Percentiles rank a stretch among this genome's conserved stretches.
These are phyloP conservation scores for Polypterus bichir DNA, from an alignment of 2,113 vertebrate species.

Conservation along the genomic window DNA sequence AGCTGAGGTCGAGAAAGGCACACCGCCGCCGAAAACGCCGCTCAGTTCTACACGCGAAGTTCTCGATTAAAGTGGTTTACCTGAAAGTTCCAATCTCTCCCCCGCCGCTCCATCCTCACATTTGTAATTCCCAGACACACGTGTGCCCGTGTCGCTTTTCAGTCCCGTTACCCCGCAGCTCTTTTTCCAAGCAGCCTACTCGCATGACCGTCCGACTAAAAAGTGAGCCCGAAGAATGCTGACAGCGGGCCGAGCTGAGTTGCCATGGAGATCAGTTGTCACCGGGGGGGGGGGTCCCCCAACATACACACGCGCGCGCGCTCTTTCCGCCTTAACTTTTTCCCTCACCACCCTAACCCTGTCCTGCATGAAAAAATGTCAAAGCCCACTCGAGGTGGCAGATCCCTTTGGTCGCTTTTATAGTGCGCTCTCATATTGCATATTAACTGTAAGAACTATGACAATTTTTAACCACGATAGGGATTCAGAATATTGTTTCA, in stretches of 20 bases:
- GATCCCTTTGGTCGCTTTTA: too few relatives aligned
- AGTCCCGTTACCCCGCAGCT: slow-evolving; percentile 32
- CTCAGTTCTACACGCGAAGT: neutral
- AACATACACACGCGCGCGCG: slow-evolving; percentile 17
- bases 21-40: neutral
- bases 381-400: too few relatives aligned
- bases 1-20: neutral
- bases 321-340: slow-evolving; percentile 4
- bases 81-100: slow-evolving; percentile 30
- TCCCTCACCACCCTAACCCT: too few relatives aligned
- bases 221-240: slow-evolving; percentile 29
- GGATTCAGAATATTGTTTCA: too few relatives aligned
- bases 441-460: too few relatives aligned
- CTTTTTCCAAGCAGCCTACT: slow-evolving; percentile 28
- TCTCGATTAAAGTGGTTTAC: slow-evolving; percentile 31
- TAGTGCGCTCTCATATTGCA: too few relatives aligned
- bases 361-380: too few relatives aligned
- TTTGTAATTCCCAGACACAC: slow-evolving; percentile 26
- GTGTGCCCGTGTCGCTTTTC: slow-evolving; percentile 21
- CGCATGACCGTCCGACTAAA: slow-evolving; percentile 42
- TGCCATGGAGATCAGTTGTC: slow-evolving; percentile 43
- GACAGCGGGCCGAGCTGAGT: slow-evolving; percentile 48
- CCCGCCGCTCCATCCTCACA: slow-evolving; percentile 37
- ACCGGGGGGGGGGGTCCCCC: too few relatives aligned
- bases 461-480: too few relatives aligned